These are phyloP conservation scores for Eucera pruinosa DNA, from an alignment of 2,888 invertebrate species.

Conservation along the genomic window DNA sequence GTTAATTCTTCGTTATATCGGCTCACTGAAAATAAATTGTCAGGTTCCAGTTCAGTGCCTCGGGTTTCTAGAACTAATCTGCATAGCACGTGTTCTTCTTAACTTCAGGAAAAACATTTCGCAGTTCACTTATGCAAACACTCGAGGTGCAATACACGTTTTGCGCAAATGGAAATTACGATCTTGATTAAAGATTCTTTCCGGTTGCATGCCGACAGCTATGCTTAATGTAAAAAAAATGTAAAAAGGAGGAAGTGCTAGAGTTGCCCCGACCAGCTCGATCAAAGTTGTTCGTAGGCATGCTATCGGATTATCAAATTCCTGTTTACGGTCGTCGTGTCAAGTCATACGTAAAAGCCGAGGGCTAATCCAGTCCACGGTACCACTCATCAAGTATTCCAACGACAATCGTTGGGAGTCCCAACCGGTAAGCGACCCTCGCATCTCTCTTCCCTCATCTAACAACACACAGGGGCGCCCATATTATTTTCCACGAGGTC, in stretches of 20 bases:
- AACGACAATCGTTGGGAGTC: conserved; percentile 57
- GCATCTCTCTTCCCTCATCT: conserved; percentile 5
- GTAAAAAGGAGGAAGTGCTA: not conserved
- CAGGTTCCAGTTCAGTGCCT: conserved; percentile 26
- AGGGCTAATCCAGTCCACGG: conserved; percentile 51
- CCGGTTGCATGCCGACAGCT: conserved; percentile 1
- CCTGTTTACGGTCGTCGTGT: conserved; percentile 51
- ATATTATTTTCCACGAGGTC: conserved; percentile 72
- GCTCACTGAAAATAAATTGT: conserved; percentile 35
- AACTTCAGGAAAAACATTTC: not conserved
- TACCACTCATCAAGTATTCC: conserved; percentile 56
- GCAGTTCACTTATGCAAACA: not conserved
- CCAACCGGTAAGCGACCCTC: conserved; percentile 52
- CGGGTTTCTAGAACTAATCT: conserved; percentile 29
- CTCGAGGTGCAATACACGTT: not conserved
- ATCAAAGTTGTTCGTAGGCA: not conserved
- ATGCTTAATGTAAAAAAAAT: not conserved
- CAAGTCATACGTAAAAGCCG: conserved; percentile 56
- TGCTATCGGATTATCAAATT: conserved; percentile 56
- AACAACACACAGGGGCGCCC: conserved; percentile 41
- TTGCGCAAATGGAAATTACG: not conserved
- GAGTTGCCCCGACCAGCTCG: not conserved
- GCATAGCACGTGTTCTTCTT: conserved; percentile 6
- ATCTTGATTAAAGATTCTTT: not conserved
- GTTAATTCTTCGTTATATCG: conserved; percentile 42